These are phyloP conservation scores for Apocheima hispidaria DNA, from an alignment of 2,888 invertebrate species.

Conservation along the genomic window DNA sequence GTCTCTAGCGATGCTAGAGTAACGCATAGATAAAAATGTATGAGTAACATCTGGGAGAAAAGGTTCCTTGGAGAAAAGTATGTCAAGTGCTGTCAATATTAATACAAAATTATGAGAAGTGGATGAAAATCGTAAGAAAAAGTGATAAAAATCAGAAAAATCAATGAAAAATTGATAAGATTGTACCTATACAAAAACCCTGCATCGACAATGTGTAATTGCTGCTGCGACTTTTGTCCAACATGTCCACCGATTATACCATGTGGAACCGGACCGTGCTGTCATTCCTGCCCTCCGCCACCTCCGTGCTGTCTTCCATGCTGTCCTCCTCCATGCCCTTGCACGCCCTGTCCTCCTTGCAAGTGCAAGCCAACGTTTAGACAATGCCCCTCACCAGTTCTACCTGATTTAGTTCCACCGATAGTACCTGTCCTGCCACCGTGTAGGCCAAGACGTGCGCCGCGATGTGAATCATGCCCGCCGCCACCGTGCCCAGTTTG, in stretches of 20 bases:
- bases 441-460: constrained; percentile 71
- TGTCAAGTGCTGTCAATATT: constrained; percentile 6
- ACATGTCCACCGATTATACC: constrained; percentile 75
- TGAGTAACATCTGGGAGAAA: no score
- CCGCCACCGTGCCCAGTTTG: constrained; percentile 67
- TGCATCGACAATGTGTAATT: constrained; percentile 11
- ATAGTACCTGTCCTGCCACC: constrained; percentile 74
- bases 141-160: constrained; percentile 29
- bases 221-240: constrained; percentile 58
- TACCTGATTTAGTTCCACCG: constrained; percentile 74
- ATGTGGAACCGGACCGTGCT: constrained; percentile 65
- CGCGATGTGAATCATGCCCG: constrained; percentile 59
- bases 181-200: constrained; percentile 2
- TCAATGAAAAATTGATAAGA: constrained; percentile 19
- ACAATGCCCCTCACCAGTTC: constrained; percentile 72
- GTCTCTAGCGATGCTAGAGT: no score
- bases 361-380: constrained; percentile 68
- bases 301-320: constrained; percentile 42
- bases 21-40: background rate
- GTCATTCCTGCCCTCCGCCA: constrained; percentile 69
- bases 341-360: constrained; percentile 79
- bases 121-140: constrained; percentile 26
- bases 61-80: no score
- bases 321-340: constrained; percentile 62
- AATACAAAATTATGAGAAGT: constrained; percentile 24